A percentile compares a stretch with the other conserved stretches of the same genome.
Evolutionary conservation across 2,797 vertebrate genomes (phyloP).

Genomic region (Gobio occitaniae): DNA sequence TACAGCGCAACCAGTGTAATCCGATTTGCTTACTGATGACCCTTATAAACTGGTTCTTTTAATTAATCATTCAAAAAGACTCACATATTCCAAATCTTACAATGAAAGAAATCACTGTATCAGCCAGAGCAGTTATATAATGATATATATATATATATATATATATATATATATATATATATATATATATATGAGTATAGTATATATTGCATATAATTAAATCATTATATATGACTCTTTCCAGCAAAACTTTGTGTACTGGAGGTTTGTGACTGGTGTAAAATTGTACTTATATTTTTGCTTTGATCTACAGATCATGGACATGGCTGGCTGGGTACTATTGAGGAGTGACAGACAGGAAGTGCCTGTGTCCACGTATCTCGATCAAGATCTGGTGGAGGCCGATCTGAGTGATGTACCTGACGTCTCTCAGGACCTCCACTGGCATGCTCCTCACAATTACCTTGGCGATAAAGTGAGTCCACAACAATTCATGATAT

Average conservation of each 20-base stretch:
- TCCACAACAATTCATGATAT: not conserved
- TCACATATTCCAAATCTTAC: not conserved
- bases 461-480: constrained; percentile 93
- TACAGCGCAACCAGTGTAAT: not conserved
- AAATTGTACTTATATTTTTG: not conserved
- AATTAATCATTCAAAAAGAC: not conserved
- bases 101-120: too few relatives aligned
- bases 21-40: not conserved
- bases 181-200: not conserved
- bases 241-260: not conserved
- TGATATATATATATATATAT: too few relatives aligned
- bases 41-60: not conserved
- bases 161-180: not conserved
- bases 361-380: constrained; percentile 74
- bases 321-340: constrained; percentile 90
- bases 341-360: constrained; percentile 86
- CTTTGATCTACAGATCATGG: constrained; percentile 76
- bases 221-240: not conserved
- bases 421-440: constrained; percentile 88
- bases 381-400: constrained; percentile 76
- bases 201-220: too few relatives aligned
- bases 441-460: constrained; percentile 88
- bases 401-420: constrained; percentile 85
- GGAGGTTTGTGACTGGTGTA: not conserved
- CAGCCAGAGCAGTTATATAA: too few relatives aligned